Conservation (phyloP, 2,113 vertebrate genomes). For the Hipposideros armiger region DNA sequence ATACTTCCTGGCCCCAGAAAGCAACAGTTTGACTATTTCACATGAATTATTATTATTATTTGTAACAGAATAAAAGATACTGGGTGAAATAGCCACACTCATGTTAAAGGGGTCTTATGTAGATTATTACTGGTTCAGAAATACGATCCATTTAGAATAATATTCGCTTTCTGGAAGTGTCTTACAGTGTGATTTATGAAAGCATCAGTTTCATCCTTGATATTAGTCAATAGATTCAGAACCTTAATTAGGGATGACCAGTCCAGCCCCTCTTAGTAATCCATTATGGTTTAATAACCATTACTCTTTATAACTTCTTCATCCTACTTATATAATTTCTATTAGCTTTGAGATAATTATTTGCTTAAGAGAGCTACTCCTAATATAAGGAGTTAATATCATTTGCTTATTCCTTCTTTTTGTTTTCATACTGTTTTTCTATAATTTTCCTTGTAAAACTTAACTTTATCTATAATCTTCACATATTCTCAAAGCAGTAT, state of each 20-base stretch:
- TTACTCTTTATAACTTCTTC: not conserved
- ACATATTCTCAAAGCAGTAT: not conserved
- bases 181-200: not conserved
- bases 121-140: not conserved
- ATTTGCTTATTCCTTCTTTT: not conserved
- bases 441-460: not conserved
- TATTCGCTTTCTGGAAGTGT: not conserved
- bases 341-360: not conserved
- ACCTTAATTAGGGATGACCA: not conserved
- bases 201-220: not conserved
- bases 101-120: not conserved
- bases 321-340: not conserved
- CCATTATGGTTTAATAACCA: not conserved
- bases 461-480: not conserved
- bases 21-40: slow-evolving; percentile 4
- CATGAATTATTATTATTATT: slow-evolving; percentile 11
- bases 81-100: not conserved
- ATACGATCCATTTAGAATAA: not conserved
- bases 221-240: not conserved
- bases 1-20: slow-evolving; percentile 36
- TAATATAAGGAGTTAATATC: not conserved
- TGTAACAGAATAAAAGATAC: not conserved
- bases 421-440: not conserved
- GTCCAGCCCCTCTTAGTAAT: not conserved
- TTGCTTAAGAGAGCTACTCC: slow-evolving; percentile 2